These are phyloP conservation scores for Dendroctonus valens DNA, from an alignment of 1,140 invertebrate species.

Conservation along the genomic window DNA sequence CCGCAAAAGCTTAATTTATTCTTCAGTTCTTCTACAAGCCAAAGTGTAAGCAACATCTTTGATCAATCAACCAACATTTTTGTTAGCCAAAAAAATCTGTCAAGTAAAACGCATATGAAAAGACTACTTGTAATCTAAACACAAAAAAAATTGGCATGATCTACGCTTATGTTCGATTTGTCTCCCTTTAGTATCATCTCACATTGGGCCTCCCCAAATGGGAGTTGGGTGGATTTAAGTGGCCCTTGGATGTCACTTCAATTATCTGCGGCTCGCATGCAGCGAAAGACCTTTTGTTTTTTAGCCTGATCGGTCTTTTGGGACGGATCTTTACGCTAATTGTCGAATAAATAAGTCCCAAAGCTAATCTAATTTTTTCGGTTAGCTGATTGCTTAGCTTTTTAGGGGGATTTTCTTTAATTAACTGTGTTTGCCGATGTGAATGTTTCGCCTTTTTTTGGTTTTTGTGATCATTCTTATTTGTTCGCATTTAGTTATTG, in stretches of 20 bases:
- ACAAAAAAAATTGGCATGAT: background rate
- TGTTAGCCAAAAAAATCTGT: background rate
- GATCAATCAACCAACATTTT: background rate
- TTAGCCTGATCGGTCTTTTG: conserved; percentile 34
- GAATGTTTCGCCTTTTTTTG: too few relatives aligned
- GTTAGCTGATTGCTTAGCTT: conserved; percentile 30
- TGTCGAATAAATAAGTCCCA: conserved; percentile 38
- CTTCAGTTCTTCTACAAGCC: too few relatives aligned
- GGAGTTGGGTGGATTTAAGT: conserved; percentile 34
- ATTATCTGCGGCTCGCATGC: conserved; percentile 34
- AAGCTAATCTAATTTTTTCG: conserved; percentile 32
- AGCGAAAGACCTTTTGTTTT: conserved; percentile 25
- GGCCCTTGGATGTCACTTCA: conserved; percentile 36
- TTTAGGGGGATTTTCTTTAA: conserved; percentile 15
- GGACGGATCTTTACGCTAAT: conserved; percentile 39
- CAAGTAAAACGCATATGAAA: background rate
- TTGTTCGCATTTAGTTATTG: too few relatives aligned
- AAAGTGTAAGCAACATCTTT: background rate
- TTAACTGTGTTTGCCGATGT: conserved; percentile 13
- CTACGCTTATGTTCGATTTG: background rate
- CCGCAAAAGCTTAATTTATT: too few relatives aligned
- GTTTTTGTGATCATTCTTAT: too few relatives aligned
- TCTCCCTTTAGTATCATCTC: background rate
- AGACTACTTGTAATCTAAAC: too few relatives aligned
- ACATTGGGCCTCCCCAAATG: background rate